Evolutionary conservation across 1,140 invertebrate species (phyloP), one percentile per base, ranked within the genome.

Genomic region (Drosophila parabipectinata): DNA sequence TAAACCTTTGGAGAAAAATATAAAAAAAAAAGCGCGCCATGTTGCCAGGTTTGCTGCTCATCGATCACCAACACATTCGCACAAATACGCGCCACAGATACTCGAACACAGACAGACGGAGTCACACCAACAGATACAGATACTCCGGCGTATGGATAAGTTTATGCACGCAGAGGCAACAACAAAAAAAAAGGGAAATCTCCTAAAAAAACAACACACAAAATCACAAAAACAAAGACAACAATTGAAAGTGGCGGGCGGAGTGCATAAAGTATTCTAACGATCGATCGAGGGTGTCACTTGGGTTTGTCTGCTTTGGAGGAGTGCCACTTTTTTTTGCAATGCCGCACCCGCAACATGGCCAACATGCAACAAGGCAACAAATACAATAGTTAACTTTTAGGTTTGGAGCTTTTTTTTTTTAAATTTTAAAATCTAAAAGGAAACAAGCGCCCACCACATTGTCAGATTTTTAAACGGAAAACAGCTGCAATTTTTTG

Each of bases 181-280:
- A 10, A n/a, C n/a, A 12, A 0, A 37, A 37, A 77, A 85, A 84
- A 72, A 79, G 81, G 73, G 78, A 85, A 80, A 80, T 87, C 77
- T 81, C 47, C 9, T 4, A 7, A 6, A 47, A 47, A 3, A 12
- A 41, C 45, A 34, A 34, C 7, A 8, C 7, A 34, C 61, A 45
- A 59, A 69, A 39, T 50, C 47, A 30, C 32, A 53, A 34, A 58
- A 73, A 57, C 60, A 66, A 45, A 57, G 47, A 63, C 79, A 72
- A 73, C 77, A 84, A 81, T 87, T 85, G 82, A 87, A 87, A 81
- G 81, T 81, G 77, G 5, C 41, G 3, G 41, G n/a, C 7, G 56
- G 45, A 62, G 58, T 58, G 72, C 41, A 62, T 68, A 52, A 79
- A 77, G 52, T 84, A 84, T 84, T 84, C 80, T 84, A 79, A 61